These are phyloP conservation scores for Gnatocerus cornutus DNA, from an alignment of 2,888 invertebrate species.

Conservation along the genomic window DNA sequence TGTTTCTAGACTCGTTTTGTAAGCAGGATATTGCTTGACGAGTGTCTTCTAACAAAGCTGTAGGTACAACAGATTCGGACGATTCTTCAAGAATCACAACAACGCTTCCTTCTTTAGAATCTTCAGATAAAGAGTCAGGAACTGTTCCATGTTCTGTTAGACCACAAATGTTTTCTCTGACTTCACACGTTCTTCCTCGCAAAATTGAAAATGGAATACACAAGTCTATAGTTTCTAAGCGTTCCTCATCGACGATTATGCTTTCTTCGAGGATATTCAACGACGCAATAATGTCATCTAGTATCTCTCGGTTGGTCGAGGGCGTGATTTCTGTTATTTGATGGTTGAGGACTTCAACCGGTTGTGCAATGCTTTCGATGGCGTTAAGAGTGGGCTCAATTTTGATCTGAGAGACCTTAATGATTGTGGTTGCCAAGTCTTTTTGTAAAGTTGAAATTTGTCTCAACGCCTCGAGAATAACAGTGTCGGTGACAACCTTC, in stretches of 20 bases:
- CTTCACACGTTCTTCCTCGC: constrained; percentile 62
- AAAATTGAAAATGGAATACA: constrained; percentile 62
- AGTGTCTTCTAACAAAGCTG: constrained; percentile 61
- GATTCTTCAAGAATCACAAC: constrained; percentile 61
- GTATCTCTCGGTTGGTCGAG: constrained; percentile 57
- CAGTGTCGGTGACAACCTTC: constrained; percentile 61
- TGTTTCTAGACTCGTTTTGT: constrained; percentile 49
- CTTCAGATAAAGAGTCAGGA: constrained; percentile 54
- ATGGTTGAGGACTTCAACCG: constrained; percentile 70
- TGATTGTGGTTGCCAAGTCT: constrained; percentile 64
- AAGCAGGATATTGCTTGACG: constrained; percentile 54
- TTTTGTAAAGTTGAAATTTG: constrained; percentile 67
- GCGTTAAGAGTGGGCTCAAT: constrained; percentile 68
- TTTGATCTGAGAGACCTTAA: constrained; percentile 61
- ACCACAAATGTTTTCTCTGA: constrained; percentile 65
- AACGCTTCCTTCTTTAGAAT: constrained; percentile 55
- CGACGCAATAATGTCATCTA: constrained; percentile 65
- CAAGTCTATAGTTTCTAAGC: constrained; percentile 60
- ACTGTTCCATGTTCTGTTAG: constrained; percentile 59
- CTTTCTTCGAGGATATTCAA: constrained; percentile 67
- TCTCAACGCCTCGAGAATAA: constrained; percentile 64
- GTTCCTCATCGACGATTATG: constrained; percentile 61
- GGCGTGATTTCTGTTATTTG: constrained; percentile 63
- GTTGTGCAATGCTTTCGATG: constrained; percentile 72
- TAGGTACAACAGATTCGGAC: constrained; percentile 58